These are phyloP conservation scores for Uromys caudimaculatus DNA, from an alignment of 2,797 vertebrate genomes.

Conservation along the genomic window DNA sequence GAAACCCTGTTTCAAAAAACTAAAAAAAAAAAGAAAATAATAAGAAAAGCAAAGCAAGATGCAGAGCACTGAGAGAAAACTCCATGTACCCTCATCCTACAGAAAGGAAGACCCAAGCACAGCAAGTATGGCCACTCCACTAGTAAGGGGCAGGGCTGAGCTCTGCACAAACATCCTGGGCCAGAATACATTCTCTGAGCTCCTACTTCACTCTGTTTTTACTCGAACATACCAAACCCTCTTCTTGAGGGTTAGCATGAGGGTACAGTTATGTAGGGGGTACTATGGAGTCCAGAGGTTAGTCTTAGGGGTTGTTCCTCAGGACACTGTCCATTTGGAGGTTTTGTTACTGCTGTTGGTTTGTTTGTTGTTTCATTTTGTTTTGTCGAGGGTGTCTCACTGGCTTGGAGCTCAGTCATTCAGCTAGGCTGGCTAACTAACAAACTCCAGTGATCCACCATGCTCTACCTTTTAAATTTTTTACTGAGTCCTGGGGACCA, in stretches of 20 bases:
- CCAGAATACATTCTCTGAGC: background rate
- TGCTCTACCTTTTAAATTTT: background rate
- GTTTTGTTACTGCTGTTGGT: background rate
- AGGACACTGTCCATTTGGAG: background rate
- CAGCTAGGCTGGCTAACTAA: background rate
- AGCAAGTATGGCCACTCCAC: background rate
- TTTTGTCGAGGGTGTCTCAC: background rate
- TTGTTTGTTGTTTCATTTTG: background rate
- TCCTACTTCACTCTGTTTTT: background rate
- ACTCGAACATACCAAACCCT: background rate
- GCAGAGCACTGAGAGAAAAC: background rate
- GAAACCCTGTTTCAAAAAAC: no score
- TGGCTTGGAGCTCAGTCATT: background rate
- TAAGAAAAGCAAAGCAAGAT: background rate
- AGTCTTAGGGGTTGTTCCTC: background rate
- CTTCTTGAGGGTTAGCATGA: background rate
- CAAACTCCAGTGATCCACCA: background rate
- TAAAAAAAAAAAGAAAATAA: no score
- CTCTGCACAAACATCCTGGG: background rate
- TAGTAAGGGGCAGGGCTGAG: background rate
- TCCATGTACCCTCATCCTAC: background rate
- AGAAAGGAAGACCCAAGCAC: background rate
- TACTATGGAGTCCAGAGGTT: no score
- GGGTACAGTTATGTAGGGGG: background rate
- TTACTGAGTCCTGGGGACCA: background rate